Base-by-base conservation (phyloP, 92 coral and sea anemone species). In the Micromussa lordhowensis region DNA sequence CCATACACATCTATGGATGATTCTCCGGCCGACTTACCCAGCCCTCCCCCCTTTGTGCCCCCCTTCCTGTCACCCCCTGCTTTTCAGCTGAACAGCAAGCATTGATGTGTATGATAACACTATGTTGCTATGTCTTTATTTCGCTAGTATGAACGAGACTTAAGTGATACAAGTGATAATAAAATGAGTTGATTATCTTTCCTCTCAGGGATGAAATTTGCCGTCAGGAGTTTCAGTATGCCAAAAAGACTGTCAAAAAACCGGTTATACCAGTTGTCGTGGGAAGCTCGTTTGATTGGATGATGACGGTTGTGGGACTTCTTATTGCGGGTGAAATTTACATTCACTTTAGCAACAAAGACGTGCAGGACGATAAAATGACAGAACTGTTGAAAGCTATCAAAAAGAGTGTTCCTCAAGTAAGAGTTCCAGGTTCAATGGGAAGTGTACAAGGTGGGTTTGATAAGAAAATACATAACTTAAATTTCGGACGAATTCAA, bases 321-420 rank as follows among this genome's bases (percentile, higher is more conserved):
- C 92, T 97, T 26, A 91, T 97, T 28, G 99, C 99, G 19, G 99
- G 99, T 5, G 99, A 97, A 58, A 81, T 97, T 85, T 97, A 97
- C 87, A 97, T 97, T 69, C 97, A 97, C 88, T 97, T 97, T 51
- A 95, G 92, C 77, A 96, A 91, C 87, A 94, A 94, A 78, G 88
- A 68, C 22, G 86, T 94, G 19, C 90, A 91, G 89, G 91, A 89
- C 7, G 72, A 78, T 57, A 95, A 95, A 88, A 93, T 95, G 98
- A 40, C 91, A 5, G 98, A 93, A 86, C 84, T 95, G 49, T 77
- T 93, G 30, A 85, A 68, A 77, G 98, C 98, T 28, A 93, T 95
- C 28, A 92, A 90, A 40, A 93, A 88, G 82, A 95, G 90, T n/a
- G 93, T 95, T 35, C 96, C 98, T 34, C 35, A 44, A 36, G 86